Evolutionary conservation across 2,797 vertebrate species (phyloP).

Genomic region (Capromys pilorides): DNA sequence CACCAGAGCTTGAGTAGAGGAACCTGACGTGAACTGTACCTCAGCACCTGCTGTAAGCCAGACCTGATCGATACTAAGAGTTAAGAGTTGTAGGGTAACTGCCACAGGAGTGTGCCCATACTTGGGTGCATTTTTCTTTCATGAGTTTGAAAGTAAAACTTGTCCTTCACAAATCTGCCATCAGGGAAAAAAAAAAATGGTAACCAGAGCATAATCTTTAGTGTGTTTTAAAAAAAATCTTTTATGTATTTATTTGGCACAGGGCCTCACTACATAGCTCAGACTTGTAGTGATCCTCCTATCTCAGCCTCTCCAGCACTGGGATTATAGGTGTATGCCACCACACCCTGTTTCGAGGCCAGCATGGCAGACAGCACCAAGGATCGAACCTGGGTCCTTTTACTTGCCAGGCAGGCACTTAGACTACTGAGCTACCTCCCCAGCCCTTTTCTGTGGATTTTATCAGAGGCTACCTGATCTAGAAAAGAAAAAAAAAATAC

Average conservation of each 20-base stretch:
- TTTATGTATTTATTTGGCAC: no score
- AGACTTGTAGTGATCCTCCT: no score
- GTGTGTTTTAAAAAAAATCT: neutral
- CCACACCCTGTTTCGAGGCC: no score
- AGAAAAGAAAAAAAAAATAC: neutral
- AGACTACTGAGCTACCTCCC: no score
- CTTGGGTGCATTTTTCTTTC: neutral
- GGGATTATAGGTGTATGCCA: no score
- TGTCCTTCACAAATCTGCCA: neutral
- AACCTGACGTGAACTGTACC: neutral
- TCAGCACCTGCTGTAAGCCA: neutral
- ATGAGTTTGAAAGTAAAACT: neutral
- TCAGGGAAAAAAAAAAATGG: neutral
- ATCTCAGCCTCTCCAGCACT: no score
- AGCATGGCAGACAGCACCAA: no score
- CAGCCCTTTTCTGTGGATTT: neutral
- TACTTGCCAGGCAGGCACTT: no score
- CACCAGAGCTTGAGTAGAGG: no score
- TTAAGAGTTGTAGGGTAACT: neutral
- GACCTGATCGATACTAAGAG: neutral
- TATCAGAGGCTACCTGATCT: neutral
- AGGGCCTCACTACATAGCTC: no score
- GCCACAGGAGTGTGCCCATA: neutral
- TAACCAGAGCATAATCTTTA: neutral
- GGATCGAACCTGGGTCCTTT: no score